phyloP scores from a whole-genome alignment of 2,797 vertebrate genomes.

The Pseudomugil tenellus region DNA sequence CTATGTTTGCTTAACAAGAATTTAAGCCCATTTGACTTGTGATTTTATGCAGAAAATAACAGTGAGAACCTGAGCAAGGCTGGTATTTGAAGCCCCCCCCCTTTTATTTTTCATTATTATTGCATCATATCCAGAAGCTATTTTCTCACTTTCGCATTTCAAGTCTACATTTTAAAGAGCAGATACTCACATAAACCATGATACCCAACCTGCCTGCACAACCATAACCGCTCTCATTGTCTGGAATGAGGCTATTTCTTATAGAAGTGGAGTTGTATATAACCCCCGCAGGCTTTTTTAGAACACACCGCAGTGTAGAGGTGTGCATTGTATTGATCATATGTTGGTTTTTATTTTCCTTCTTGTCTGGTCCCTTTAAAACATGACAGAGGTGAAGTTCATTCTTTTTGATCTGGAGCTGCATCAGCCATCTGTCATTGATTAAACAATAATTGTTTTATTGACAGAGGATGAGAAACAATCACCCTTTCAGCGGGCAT shows the following conservation, averaged over 20 bases:
- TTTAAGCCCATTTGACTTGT: not conserved
- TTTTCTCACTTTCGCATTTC: slow-evolving; percentile 8
- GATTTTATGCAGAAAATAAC: not conserved
- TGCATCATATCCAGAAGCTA: not conserved
- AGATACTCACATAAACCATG: not conserved
- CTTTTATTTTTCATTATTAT: not conserved
- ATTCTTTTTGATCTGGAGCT: slow-evolving; percentile 30
- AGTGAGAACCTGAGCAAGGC: not conserved
- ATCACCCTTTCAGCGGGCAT: not conserved
- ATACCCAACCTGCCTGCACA: slow-evolving; percentile 2
- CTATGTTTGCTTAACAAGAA: not conserved
- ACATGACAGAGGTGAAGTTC: slow-evolving; percentile 17
- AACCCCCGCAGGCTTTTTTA: not conserved
- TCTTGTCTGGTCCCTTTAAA: slow-evolving; percentile 8
- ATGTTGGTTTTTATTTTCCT: not conserved
- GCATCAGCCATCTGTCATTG: slow-evolving; percentile 34
- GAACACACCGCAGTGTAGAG: slow-evolving; percentile 11
- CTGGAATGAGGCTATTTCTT: slow-evolving; percentile 9
- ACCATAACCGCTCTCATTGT: slow-evolving; percentile 5
- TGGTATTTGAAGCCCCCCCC: slow-evolving; percentile 23
- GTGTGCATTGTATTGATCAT: slow-evolving; percentile 46
- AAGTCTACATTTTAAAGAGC: not conserved
- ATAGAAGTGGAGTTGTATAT: slow-evolving; percentile 10
- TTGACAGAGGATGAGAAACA: slow-evolving; percentile 24
- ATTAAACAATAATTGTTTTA: slow-evolving; percentile 48